Evolutionary conservation across 2,797 vertebrate species (phyloP).

Genomic region (Sebastes vulpes): DNA sequence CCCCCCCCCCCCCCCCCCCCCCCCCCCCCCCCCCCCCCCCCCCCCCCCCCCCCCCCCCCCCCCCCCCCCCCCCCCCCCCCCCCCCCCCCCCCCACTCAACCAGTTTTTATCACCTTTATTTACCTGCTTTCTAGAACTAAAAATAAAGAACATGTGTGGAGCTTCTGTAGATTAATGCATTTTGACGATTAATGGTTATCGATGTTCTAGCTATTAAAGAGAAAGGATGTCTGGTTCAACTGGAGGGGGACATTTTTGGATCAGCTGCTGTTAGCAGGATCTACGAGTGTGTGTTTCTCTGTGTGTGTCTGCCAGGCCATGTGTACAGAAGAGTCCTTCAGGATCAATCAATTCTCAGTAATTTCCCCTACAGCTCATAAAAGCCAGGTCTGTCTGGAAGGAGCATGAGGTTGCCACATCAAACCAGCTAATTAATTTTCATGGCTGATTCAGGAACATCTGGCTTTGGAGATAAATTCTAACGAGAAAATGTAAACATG

Average conservation of each 20-base stretch:
- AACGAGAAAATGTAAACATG: slow-evolving; percentile 80
- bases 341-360: slow-evolving; percentile 83
- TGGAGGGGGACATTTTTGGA: slow-evolving; percentile 24
- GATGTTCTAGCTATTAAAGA: neutral
- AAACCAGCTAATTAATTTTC: slow-evolving; percentile 86
- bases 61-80: too few relatives aligned
- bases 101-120: slow-evolving; percentile 1
- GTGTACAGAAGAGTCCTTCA: slow-evolving; percentile 78
- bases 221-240: slow-evolving; percentile 36
- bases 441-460: slow-evolving; percentile 82
- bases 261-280: slow-evolving; percentile 29
- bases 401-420: slow-evolving; percentile 80
- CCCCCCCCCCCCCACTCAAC: neutral
- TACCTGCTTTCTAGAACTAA: neutral
- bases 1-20: too few relatives aligned
- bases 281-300: slow-evolving; percentile 4
- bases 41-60: too few relatives aligned
- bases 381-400: slow-evolving; percentile 81
- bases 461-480: slow-evolving; percentile 81
- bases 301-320: slow-evolving; percentile 49
- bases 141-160: neutral
- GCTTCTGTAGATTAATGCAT: neutral
- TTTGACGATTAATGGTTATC: neutral
- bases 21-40: too few relatives aligned
- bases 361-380: slow-evolving; percentile 83